A percentile compares a stretch with the other conserved stretches of the same genome.
phyloP scores from a whole-genome alignment of 2,888 invertebrate genomes.

The Apamea epomidion region DNA sequence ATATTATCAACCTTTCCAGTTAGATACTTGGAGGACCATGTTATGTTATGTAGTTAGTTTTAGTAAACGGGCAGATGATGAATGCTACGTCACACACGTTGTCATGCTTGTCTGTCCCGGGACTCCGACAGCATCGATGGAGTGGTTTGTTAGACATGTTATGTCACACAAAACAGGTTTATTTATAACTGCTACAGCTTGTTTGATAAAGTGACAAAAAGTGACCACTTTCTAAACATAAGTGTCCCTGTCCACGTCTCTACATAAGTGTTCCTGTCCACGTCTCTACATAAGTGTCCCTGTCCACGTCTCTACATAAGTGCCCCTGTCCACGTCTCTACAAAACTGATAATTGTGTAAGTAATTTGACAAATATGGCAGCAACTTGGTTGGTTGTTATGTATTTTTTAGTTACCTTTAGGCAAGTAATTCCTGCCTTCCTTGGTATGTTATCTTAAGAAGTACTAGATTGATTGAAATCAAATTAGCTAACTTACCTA shows the following conservation, averaged over 20 bases:
- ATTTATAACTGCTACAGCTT: conserved; percentile 21
- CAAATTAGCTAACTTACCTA: not conserved
- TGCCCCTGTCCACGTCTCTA: conserved; percentile 6
- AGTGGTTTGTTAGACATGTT: conserved; percentile 24
- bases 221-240: conserved; percentile 48
- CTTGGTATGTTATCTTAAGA: not conserved
- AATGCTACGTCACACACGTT: not conserved
- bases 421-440: not conserved
- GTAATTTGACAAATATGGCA: not conserved
- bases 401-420: not conserved
- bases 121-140: not conserved
- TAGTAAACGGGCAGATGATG: not conserved
- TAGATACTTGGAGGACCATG: not conserved
- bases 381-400: too few relatives aligned
- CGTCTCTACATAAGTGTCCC: conserved; percentile 30
- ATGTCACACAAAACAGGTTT: conserved; percentile 48
- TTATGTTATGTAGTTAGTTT: not conserved
- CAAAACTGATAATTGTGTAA: not conserved
- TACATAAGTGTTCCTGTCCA: conserved; percentile 15
- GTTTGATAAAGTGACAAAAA: conserved; percentile 43
- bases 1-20: not conserved
- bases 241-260: conserved; percentile 23
- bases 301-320: conserved; percentile 23
- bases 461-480: not conserved
- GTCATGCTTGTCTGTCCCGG: not conserved